phyloP scores from a whole-genome alignment of 2,888 invertebrate genomes.

The Drosophila peninsularis region DNA sequence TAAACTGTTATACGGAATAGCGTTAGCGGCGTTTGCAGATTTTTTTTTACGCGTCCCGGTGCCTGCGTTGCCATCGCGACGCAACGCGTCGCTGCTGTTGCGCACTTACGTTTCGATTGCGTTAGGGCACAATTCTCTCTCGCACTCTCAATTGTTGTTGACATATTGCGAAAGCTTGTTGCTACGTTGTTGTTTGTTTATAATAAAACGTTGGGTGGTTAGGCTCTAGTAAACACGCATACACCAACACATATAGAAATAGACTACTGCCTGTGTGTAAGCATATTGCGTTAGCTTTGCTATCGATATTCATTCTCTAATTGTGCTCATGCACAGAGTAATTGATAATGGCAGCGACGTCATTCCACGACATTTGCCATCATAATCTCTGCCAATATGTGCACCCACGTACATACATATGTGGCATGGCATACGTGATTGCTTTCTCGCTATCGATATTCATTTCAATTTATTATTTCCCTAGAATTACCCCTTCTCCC shows the following conservation, averaged over 20 bases:
- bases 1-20: slow-evolving; percentile 14
- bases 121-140: slow-evolving; percentile 41
- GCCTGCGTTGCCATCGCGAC: slow-evolving; percentile 18
- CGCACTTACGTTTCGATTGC: slow-evolving; percentile 52
- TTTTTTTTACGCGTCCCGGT: slow-evolving; percentile 6
- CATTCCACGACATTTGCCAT: slow-evolving; percentile 5
- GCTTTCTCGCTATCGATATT: background rate
- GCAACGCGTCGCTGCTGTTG: slow-evolving; percentile 25
- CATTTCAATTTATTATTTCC: background rate
- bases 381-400: background rate
- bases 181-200: slow-evolving; percentile 24
- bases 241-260: background rate
- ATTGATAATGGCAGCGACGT: slow-evolving; percentile 4
- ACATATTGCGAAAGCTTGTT: slow-evolving; percentile 48
- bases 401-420: background rate
- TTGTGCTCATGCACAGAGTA: background rate
- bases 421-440: background rate
- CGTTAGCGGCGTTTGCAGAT: slow-evolving; percentile 11
- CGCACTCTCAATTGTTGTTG: slow-evolving; percentile 34
- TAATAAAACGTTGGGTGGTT: slow-evolving; percentile 30
- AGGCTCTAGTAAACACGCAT: slow-evolving; percentile 26
- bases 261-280: background rate
- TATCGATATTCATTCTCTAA: slow-evolving; percentile 22
- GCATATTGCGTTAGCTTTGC: background rate
- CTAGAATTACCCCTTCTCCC: background rate